A percentile compares a stretch with the other conserved stretches of the same genome.
Conservation (phyloP, 2,113 vertebrate species). For the Anolis sagrei region DNA sequence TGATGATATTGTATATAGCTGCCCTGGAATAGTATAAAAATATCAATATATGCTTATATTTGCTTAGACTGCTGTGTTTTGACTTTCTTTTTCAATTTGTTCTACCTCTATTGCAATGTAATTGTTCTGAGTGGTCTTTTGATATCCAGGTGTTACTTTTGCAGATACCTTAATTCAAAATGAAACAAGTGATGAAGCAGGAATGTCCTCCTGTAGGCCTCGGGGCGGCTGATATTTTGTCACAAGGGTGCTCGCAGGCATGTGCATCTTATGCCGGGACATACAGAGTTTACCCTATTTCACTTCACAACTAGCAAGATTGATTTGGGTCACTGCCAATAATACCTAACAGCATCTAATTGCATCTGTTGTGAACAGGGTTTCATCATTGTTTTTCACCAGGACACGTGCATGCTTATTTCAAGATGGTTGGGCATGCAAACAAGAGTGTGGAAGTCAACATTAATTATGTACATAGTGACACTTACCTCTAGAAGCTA, state of each 20-base stretch:
- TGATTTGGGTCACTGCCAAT: slow-evolving; percentile 54
- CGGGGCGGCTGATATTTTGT: slow-evolving; percentile 70
- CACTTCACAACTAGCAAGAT: slow-evolving; percentile 38
- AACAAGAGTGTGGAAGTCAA: not conserved
- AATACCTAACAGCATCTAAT: slow-evolving; percentile 58
- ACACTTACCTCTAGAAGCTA: accelerated
- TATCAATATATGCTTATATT: slow-evolving; percentile 33
- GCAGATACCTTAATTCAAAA: slow-evolving; percentile 30
- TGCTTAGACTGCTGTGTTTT: not conserved
- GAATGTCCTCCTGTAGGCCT: slow-evolving; percentile 65
- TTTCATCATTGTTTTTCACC: slow-evolving; percentile 64
- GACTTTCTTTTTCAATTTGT: not conserved
- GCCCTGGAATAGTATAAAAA: not conserved
- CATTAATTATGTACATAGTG: not conserved
- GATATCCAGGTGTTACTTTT: slow-evolving; percentile 67
- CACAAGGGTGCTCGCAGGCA: slow-evolving; percentile 65
- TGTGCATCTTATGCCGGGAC: slow-evolving; percentile 61
- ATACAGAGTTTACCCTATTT: slow-evolving; percentile 29
- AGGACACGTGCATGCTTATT: slow-evolving; percentile 11
- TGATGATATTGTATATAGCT: slow-evolving; percentile 1
- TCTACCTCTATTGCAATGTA: not conserved
- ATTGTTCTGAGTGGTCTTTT: slow-evolving; percentile 58
- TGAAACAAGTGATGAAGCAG: slow-evolving; percentile 56
- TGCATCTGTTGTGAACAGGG: slow-evolving; percentile 62
- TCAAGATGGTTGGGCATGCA: not conserved